Evolutionary conservation across 2,888 invertebrate species (phyloP), one percentile per base, ranked within the genome.

Genomic region (Marronus borbonicus): DNA sequence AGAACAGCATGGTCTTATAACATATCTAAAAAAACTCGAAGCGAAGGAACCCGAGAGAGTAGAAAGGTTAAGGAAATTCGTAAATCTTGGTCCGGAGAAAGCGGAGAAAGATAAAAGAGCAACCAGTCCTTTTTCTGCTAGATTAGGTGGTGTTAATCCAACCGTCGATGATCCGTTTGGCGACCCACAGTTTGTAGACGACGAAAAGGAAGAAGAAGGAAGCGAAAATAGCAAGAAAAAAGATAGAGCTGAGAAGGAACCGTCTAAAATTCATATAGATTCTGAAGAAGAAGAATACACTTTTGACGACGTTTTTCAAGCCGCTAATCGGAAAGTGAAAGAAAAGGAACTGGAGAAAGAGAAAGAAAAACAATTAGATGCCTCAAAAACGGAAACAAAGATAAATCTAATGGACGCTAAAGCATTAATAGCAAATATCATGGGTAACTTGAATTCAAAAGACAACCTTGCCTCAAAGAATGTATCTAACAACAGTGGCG

Each of bases 1-100:
- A 81, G 96, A 96, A 86, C 96, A 96, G 84, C 94, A 95, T 85
- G 94, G 94, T 82, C 90, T 96, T 3, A 96, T 96, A 49, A 93
- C 93, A 0, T 96, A 96, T 85, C 86, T 96, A 79, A 95, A 95
- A 85, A 95, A 95, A 86, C 86, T 96, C 55, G 96, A 96, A 86
- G 92, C 93, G 0, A 92, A 92, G 2, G 94, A 96, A 85, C 94
- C 95, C 0, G 89, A 91, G 58, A 91, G 95, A n/a, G 96, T 96
- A 0, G 95, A 95, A 84, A 91, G 93, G 81, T 87, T 96, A 62
- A 89, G 95, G 8, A 93, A 94, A 85, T 96, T 93, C 86, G 95
- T 96, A 0, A 94, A 94, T 86, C 86, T 93, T 14, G 90, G 90
- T 2, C 82, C 85, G 0, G 82, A 83, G 8, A 50, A 64, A 72